Conservation (phyloP, 2,113 vertebrate genomes). For the Calidris pygmaea region DNA sequence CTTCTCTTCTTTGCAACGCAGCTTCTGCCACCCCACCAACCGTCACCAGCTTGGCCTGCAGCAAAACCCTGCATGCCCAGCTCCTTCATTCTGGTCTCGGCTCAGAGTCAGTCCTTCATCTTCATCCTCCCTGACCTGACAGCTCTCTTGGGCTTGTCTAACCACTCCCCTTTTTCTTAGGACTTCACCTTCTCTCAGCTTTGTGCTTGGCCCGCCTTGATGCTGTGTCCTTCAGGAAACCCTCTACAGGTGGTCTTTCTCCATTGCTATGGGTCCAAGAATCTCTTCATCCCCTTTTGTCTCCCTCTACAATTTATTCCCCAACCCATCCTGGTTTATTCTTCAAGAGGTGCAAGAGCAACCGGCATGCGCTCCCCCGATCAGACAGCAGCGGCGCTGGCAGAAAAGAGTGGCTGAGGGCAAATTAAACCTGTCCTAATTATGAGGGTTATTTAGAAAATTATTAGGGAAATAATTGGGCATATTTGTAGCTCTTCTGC, state of each 20-base stretch:
- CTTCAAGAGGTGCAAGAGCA: neutral
- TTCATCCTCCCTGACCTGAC: neutral
- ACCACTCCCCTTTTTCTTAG: neutral
- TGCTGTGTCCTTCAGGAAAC: neutral
- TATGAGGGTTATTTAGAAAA: neutral
- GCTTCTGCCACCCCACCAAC: neutral
- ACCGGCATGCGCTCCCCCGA: rapidly evolving
- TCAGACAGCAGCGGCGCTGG: rapidly evolving
- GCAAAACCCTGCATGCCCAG: neutral
- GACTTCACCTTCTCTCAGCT: neutral
- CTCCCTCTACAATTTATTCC: neutral
- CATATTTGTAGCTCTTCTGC: neutral
- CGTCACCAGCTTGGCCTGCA: neutral
- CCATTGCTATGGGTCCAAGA: neutral
- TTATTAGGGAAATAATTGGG: neutral
- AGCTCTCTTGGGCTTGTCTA: neutral
- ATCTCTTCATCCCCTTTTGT: neutral
- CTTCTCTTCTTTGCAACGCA: neutral
- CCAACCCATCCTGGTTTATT: neutral
- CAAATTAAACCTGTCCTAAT: neutral
- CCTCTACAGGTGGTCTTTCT: neutral
- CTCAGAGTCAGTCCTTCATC: neutral
- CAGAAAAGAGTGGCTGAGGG: neutral
- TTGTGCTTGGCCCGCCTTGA: neutral
- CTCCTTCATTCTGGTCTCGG: neutral